Conservation (phyloP, 2,888 invertebrate species). For the Protonemura montana region DNA sequence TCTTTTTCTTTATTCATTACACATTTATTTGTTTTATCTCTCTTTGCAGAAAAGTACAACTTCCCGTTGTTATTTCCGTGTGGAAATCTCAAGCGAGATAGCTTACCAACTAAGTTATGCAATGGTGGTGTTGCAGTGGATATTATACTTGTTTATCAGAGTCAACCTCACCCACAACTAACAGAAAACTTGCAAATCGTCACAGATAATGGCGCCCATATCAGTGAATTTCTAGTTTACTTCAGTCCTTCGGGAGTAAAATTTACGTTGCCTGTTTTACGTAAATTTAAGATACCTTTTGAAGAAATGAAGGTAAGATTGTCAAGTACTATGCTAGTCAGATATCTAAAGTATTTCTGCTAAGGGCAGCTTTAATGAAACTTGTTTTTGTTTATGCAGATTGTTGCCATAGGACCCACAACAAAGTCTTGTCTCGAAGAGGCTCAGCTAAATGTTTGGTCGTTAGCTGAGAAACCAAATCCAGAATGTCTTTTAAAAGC, state of each 20-base stretch:
- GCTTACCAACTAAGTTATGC: slow-evolving; percentile 59
- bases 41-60: slow-evolving; percentile 52
- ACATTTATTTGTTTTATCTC: neutral
- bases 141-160: slow-evolving; percentile 64
- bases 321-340: no score
- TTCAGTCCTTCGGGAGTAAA: slow-evolving; percentile 68
- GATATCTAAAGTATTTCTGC: no score
- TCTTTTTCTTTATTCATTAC: no score
- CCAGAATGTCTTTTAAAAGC: slow-evolving; percentile 63
- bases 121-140: slow-evolving; percentile 60
- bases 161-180: slow-evolving; percentile 61
- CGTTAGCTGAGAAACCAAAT: slow-evolving; percentile 63
- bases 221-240: slow-evolving; percentile 64
- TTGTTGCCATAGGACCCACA: slow-evolving; percentile 67
- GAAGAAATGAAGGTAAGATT: slow-evolving; percentile 45
- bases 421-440: slow-evolving; percentile 63
- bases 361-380: no score
- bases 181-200: slow-evolving; percentile 58
- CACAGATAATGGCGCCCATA: slow-evolving; percentile 55
- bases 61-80: slow-evolving; percentile 65
- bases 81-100: slow-evolving; percentile 65
- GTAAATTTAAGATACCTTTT: slow-evolving; percentile 54
- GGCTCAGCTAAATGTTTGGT: slow-evolving; percentile 59
- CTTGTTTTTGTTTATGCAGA: slow-evolving; percentile 53
- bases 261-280: slow-evolving; percentile 60